A percentile compares a stretch with the other conserved stretches of the same genome.
Evolutionary conservation across 2,888 invertebrate species (phyloP).

Genomic region (Megaustenia siamemsis): DNA sequence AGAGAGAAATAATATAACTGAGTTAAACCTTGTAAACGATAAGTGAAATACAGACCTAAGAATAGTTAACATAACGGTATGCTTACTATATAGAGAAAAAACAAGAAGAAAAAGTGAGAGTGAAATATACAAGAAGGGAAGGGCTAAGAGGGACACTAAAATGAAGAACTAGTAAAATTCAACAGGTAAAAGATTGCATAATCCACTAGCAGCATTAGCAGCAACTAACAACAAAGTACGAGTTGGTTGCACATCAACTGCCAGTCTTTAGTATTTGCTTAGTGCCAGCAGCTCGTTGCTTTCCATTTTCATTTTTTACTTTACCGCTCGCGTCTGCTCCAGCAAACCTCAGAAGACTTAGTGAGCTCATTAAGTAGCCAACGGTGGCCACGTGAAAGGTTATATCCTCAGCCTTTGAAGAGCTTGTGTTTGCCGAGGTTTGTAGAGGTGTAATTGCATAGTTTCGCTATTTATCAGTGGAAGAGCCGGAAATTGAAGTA

Average conservation of each 20-base stretch:
- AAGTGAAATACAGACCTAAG: too few relatives aligned
- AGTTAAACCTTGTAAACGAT: too few relatives aligned
- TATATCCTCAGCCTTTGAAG: not conserved
- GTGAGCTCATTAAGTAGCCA: constrained; percentile 21
- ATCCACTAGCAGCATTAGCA: not conserved
- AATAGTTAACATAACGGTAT: too few relatives aligned
- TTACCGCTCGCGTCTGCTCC: constrained; percentile 2
- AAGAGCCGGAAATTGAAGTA: constrained; percentile 41
- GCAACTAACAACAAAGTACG: too few relatives aligned
- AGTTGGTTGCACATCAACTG: constrained; percentile 16
- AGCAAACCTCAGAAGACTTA: constrained; percentile 17
- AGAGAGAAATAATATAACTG: too few relatives aligned
- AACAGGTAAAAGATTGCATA: not conserved
- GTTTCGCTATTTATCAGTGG: constrained; percentile 36
- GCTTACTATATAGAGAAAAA: too few relatives aligned
- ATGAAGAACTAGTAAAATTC: not conserved
- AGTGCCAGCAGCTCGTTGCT: not conserved
- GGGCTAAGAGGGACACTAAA: not conserved
- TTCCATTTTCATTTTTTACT: too few relatives aligned
- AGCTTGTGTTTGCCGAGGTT: constrained; percentile 23
- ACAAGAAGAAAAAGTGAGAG: not conserved
- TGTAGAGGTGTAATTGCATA: constrained; percentile 32
- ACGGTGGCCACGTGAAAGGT: not conserved
- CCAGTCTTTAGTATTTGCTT: constrained; percentile 23
- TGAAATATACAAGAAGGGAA: not conserved